Base-by-base conservation (phyloP, 2,797 vertebrate species). In the Pristis pectinata region DNA sequence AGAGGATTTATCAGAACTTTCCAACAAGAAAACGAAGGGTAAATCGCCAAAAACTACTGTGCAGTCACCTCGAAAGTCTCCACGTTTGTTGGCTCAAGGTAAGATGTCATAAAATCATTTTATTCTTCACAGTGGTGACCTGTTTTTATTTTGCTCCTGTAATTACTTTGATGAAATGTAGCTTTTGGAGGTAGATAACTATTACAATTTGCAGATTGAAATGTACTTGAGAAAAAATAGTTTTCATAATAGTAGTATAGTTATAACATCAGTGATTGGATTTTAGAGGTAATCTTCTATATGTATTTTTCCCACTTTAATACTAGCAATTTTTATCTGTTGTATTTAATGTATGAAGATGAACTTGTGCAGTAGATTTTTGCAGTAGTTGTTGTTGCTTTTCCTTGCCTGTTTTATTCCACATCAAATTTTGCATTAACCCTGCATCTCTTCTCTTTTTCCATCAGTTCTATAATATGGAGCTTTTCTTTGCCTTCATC, bases 31-130 rank as follows among this genome's bases (percentile, higher is more conserved):
- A 95, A 96, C 97, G 95, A 97, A 97, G 95, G 97, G 96, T 94
- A 97, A 97, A 95, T 95, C 96, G 95, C 97, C 97, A 95, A 97
- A 97, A 95, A 85, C 95, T 1, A 95, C 96, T 95, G 95, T 96
- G 95, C 95, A 95, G 80, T 97, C 97, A 95, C 96, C 97, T 95
- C 97, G 98, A 96, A 96, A 98, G 96, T 97, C 98, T 95, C 98
- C 97, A 95, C 97, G 97, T 96, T 97, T 97, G 97, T 96, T 95
- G 95, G 95, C 96, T 96, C 98, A 98, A 97, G 97, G 97, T 96
- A 95, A 95, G 44, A 76, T 53, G 96, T 94, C 41, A 77, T 61
- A 9, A 77, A 64, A 34, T 61, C n/a, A 72, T 8, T 82, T 94
- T 59, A 0, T 95, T 74, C 93, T 93, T 79, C 59, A 95, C 77